phyloP scores from a whole-genome alignment of 2,113 vertebrate genomes.

The Lichenostomus cassidix region DNA sequence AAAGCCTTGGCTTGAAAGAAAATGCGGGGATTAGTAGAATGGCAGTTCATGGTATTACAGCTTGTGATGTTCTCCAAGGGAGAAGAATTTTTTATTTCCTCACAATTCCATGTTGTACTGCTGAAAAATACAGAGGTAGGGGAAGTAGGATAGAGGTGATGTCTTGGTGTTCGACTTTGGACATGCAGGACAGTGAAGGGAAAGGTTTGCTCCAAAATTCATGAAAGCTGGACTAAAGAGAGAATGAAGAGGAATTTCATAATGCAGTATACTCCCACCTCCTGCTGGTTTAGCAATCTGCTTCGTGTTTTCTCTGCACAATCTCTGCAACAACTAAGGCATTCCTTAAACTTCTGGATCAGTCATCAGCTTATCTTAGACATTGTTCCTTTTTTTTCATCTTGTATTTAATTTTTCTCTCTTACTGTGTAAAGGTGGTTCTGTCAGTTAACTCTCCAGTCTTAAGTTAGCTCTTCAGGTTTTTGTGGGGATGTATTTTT shows the following conservation, averaged over 20 bases:
- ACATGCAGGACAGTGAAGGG: not conserved
- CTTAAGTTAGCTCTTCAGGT: not conserved
- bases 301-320: not conserved
- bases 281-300: not conserved
- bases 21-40: not conserved
- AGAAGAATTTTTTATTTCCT: not conserved
- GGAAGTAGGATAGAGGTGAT: not conserved
- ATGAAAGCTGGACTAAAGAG: not conserved
- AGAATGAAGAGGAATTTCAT: not conserved
- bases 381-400: not conserved
- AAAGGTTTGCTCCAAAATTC: not conserved
- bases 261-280: not conserved
- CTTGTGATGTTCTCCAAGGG: not conserved
- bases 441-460: not conserved
- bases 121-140: not conserved
- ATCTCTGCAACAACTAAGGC: not conserved
- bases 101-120: not conserved
- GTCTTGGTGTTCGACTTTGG: not conserved
- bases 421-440: not conserved
- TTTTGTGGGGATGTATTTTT: not conserved
- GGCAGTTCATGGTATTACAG: not conserved
- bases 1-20: not conserved
- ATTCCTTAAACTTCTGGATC: not conserved
- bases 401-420: not conserved
- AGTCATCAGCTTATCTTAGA: not conserved